phyloP scores from a whole-genome alignment of 2,113 vertebrate genomes.

The Centropus unirufus region DNA sequence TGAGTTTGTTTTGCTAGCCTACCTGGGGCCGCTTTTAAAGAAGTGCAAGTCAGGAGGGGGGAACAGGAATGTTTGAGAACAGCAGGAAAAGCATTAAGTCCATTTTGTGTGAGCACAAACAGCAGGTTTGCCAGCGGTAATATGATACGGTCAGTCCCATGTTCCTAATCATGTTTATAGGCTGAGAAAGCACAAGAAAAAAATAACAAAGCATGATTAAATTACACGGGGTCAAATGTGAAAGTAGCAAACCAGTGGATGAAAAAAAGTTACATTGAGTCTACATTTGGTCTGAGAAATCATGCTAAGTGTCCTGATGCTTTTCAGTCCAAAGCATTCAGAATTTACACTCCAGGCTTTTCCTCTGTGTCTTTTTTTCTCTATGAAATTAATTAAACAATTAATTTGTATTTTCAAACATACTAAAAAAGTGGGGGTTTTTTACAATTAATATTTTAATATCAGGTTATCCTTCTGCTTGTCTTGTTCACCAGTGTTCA shows the following conservation, averaged over 20 bases:
- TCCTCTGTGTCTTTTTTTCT: neutral
- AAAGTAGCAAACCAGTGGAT: neutral
- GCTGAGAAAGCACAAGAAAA: neutral
- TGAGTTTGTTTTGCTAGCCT: neutral
- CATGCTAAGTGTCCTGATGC: neutral
- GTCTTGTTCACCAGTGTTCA: neutral
- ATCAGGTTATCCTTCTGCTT: neutral
- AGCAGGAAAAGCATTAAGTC: neutral
- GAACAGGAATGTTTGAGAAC: neutral
- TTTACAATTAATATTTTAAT: neutral
- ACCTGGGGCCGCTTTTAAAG: neutral
- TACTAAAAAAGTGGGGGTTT: neutral
- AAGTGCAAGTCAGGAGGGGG: rapidly evolving
- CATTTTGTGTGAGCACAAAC: neutral
- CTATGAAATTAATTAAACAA: neutral
- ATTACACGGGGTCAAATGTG: neutral
- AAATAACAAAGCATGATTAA: neutral
- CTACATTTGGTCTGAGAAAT: neutral
- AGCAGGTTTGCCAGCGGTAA: neutral
- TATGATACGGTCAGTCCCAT: neutral
- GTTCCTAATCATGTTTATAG: neutral
- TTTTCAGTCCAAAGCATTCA: neutral
- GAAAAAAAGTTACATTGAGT: neutral
- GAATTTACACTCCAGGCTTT: neutral
- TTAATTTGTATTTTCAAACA: neutral